Conservation (phyloP, 2,113 vertebrate genomes). For the Hippopotamus amphibius region DNA sequence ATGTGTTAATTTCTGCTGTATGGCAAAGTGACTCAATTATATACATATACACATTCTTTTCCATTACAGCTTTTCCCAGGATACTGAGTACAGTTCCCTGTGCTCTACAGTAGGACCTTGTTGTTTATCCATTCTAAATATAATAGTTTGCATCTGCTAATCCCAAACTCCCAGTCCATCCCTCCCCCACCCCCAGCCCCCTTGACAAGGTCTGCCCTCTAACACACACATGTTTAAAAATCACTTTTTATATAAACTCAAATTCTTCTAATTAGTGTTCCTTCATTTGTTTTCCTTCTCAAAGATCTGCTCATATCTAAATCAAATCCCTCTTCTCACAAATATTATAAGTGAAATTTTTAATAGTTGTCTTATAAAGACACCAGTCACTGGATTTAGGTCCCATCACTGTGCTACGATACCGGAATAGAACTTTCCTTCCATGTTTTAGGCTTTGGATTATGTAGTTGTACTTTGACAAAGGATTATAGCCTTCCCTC, state of each 20-base stretch:
- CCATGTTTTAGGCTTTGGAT: not conserved
- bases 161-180: not conserved
- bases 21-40: not conserved
- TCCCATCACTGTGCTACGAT: rapidly evolving
- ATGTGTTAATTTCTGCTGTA: not conserved
- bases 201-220: not conserved
- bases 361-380: not conserved
- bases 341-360: not conserved
- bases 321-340: not conserved
- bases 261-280: not conserved
- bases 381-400: too few species aligned
- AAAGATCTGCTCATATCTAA: not conserved
- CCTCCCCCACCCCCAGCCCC: not conserved
- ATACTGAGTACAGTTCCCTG: not conserved
- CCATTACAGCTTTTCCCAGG: not conserved
- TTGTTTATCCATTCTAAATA: not conserved
- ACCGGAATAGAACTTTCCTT: not conserved
- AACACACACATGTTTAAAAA: not conserved
- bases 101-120: not conserved
- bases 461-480: not conserved
- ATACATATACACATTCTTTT: not conserved
- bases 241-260: not conserved
- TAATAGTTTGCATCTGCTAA: not conserved
- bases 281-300: not conserved
- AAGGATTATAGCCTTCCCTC: not conserved